Evolutionary conservation across 2,888 invertebrate species (phyloP).

Genomic region (Chironomus tentans): DNA sequence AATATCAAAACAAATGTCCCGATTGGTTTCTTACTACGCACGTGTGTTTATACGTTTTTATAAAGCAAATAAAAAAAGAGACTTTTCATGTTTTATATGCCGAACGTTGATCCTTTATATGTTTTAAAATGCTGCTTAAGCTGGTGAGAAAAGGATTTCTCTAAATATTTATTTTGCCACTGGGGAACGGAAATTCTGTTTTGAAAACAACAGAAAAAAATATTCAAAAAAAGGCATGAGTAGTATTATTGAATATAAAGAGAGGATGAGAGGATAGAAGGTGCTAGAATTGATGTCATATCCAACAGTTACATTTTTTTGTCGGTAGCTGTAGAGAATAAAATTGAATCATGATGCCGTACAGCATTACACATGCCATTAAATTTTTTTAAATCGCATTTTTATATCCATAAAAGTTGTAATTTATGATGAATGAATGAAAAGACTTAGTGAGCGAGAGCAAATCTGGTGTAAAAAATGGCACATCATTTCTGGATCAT

Average conservation of each 20-base stretch:
- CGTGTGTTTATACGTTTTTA: conserved; percentile 21
- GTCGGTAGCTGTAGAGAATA: no score
- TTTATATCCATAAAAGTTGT: background rate
- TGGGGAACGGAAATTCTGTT: background rate
- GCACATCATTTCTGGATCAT: conserved; percentile 25
- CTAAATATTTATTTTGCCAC: conserved; percentile 18
- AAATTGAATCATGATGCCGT: background rate
- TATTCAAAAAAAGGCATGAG: no score
- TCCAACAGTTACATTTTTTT: no score
- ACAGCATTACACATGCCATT: conserved; percentile 22
- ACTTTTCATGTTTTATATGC: background rate
- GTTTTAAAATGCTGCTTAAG: conserved; percentile 12
- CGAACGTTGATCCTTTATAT: background rate
- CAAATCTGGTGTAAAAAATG: conserved; percentile 24
- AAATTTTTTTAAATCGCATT: conserved; percentile 21
- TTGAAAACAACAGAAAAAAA: no score
- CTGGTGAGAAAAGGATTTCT: conserved; percentile 25
- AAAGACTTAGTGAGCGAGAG: background rate
- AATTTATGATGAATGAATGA: conserved; percentile 16
- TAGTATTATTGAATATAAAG: background rate
- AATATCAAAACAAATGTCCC: conserved; percentile 6
- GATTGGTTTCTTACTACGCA: conserved; percentile 15
- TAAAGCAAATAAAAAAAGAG: conserved; percentile 13
- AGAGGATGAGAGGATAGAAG: background rate
- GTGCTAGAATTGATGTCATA: no score